A percentile compares a stretch with the other conserved stretches of the same genome.
phyloP scores from a whole-genome alignment of 35 echinoderm and acorn worm genomes.

The Stichopus chloronotus region DNA sequence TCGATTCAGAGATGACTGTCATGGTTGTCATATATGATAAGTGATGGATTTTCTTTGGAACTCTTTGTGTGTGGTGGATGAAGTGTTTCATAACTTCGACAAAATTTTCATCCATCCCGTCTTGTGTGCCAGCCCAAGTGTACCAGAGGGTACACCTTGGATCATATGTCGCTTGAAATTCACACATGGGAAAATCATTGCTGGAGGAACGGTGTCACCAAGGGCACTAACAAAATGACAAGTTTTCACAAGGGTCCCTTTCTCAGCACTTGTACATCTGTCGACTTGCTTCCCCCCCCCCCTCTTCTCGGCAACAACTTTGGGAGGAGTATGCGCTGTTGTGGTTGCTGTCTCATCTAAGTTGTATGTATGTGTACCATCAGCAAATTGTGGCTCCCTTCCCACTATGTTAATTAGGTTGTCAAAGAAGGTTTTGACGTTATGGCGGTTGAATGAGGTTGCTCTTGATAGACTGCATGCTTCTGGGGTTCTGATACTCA shows the following conservation, averaged over 20 bases:
- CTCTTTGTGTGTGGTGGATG: neutral
- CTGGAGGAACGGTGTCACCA: conserved; percentile 11
- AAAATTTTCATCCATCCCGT: conserved; percentile 20
- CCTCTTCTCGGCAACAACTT: conserved; percentile 6
- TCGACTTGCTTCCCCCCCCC: conserved; percentile 32
- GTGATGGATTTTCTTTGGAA: neutral
- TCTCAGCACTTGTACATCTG: neutral
- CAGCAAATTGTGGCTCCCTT: neutral
- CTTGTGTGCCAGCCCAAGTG: neutral
- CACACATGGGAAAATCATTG: neutral
- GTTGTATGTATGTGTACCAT: conserved; percentile 38
- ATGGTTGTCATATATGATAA: conserved; percentile 3
- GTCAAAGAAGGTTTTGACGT: conserved; percentile 28
- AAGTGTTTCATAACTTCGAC: neutral
- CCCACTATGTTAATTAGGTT: neutral
- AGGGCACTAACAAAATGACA: neutral
- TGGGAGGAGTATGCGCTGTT: conserved; percentile 30
- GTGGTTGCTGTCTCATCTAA: conserved; percentile 29
- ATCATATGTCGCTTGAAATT: neutral
- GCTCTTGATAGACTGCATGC: neutral
- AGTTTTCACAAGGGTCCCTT: neutral
- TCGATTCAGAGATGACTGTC: neutral
- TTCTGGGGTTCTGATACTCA: conserved; percentile 10
- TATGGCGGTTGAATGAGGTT: conserved; percentile 2
- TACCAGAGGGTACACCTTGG: neutral